A percentile compares a stretch with the other conserved stretches of the same genome.
Conservation (phyloP, 2,888 invertebrate genomes). For the Stictocephala bisonia region DNA sequence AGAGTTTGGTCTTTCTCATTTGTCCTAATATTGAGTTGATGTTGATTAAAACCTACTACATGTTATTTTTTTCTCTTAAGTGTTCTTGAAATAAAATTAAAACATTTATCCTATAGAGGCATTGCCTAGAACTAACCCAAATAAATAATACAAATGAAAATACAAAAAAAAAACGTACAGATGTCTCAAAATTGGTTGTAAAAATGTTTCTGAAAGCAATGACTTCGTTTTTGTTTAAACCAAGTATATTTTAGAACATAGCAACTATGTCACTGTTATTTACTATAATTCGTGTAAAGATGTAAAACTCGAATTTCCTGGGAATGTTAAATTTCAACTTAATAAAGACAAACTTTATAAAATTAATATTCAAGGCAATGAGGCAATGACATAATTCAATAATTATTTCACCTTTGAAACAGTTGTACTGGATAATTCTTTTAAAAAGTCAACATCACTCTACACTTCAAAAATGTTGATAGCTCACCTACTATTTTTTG, state of each 20-base stretch:
- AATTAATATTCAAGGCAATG: not conserved
- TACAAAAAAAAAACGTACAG: too few relatives aligned
- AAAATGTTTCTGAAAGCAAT: too few relatives aligned
- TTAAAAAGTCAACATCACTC: not conserved
- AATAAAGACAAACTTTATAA: not conserved
- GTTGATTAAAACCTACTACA: too few relatives aligned
- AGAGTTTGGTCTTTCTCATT: too few relatives aligned
- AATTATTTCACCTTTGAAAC: not conserved
- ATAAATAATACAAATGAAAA: too few relatives aligned
- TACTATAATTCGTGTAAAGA: not conserved
- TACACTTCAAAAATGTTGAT: not conserved
- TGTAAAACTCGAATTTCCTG: conserved; percentile 5
- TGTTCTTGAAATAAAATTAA: too few relatives aligned
- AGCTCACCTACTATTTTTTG: not conserved
- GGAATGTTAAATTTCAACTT: not conserved
- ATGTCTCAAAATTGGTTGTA: too few relatives aligned
- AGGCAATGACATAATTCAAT: not conserved
- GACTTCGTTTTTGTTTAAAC: conserved; percentile 17
- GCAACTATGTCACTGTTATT: conserved; percentile 1
- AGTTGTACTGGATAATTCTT: not conserved
- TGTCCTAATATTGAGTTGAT: too few relatives aligned
- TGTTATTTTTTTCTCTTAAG: too few relatives aligned
- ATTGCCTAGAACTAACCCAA: too few relatives aligned
- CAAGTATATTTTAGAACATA: not conserved
- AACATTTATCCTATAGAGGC: too few relatives aligned